Evolutionary conservation across 2,888 invertebrate species (phyloP).

Genomic region (Himalopsyche anomala): DNA sequence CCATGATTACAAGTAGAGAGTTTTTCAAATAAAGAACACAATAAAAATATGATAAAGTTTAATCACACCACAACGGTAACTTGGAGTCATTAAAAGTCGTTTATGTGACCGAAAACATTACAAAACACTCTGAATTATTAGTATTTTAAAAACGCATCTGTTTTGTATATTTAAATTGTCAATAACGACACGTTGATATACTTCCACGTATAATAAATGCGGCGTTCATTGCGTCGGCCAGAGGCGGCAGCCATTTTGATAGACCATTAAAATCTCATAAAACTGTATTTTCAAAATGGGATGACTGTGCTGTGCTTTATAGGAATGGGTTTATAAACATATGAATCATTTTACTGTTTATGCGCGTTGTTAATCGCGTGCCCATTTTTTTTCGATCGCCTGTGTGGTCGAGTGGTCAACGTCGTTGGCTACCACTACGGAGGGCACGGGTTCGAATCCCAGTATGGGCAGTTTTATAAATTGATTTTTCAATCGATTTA

Average conservation of each 20-base stretch:
- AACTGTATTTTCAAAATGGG: conserved; percentile 1
- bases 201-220: background rate
- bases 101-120: background rate
- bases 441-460: no score
- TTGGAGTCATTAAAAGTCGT: background rate
- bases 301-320: background rate
- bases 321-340: background rate
- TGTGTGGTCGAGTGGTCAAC: no score
- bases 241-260: conserved; percentile 34
- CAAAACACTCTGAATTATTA: background rate
- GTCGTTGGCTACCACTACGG: no score
- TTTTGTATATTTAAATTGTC: conserved; percentile 1
- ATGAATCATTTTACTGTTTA: conserved; percentile 12
- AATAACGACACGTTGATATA: background rate
- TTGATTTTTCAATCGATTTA: no score
- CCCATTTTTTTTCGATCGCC: no score
- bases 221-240: conserved; percentile 3
- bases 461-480: no score
- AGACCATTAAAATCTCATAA: conserved; percentile 2
- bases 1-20: no score
- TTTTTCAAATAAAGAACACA: no score
- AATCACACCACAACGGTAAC: background rate
- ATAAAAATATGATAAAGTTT: background rate
- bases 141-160: conserved; percentile 3
- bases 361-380: background rate